A percentile compares a stretch with the other conserved stretches of the same genome.
phyloP scores from a whole-genome alignment of 1,140 invertebrate genomes.

The Neocloeon triangulifer region DNA sequence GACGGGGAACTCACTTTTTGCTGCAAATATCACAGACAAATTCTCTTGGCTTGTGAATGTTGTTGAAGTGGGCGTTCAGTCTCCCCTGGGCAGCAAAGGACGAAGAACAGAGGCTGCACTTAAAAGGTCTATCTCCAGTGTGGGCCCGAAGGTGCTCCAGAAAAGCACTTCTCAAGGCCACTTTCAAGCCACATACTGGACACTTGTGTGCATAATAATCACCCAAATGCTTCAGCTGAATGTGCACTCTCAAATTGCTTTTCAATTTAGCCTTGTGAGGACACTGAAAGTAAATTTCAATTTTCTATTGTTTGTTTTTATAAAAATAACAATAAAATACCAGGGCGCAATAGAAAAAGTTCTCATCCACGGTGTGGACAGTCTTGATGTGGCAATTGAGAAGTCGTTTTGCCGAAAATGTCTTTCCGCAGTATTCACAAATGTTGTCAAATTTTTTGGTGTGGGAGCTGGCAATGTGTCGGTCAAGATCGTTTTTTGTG shows the following conservation, averaged over 20 bases:
- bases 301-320: too few relatives aligned
- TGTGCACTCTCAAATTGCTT: constrained; percentile 9
- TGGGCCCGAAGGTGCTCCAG: constrained; percentile 8
- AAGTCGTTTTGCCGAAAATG: constrained; percentile 9
- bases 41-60: constrained; percentile 7
- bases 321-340: too few relatives aligned
- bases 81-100: constrained; percentile 5
- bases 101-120: constrained; percentile 2
- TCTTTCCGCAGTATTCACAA: constrained; percentile 11
- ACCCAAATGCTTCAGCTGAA: constrained; percentile 7
- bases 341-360: too few relatives aligned
- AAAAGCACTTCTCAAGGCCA: constrained; percentile 7
- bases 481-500: constrained; percentile 9
- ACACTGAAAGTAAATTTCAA: too few relatives aligned
- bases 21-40: constrained; percentile 8
- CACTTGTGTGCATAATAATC: constrained; percentile 8
- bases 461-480: constrained; percentile 10
- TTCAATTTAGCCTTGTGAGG: too few relatives aligned
- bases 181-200: constrained; percentile 7
- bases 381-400: constrained; percentile 8
- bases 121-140: constrained; percentile 7
- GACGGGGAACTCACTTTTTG: constrained; percentile 4
- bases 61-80: constrained; percentile 6
- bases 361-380: too few relatives aligned
- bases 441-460: constrained; percentile 10